These are phyloP conservation scores for Muraenolepis orangiensis DNA, from an alignment of 2,797 vertebrate genomes.

Conservation along the genomic window DNA sequence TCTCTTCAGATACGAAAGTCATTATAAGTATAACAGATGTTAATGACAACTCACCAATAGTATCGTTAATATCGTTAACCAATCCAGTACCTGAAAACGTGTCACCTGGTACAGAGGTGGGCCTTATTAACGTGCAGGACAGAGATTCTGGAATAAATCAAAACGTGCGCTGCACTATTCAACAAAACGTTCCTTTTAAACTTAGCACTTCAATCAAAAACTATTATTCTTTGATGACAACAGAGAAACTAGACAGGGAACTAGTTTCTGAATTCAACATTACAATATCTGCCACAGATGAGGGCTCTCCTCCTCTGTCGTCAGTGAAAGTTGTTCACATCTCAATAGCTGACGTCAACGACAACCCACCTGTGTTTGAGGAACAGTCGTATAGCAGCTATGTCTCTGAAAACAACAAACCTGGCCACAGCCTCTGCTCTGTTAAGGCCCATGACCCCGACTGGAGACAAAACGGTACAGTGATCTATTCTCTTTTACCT, in stretches of 20 bases:
- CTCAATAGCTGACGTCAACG: too few relatives aligned
- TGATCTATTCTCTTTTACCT: too few relatives aligned
- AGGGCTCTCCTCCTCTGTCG: constrained; percentile 57
- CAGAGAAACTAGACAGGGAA: constrained; percentile 60
- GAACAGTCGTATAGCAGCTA: too few relatives aligned
- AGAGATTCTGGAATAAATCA: constrained; percentile 73
- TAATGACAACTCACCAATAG: constrained; percentile 78
- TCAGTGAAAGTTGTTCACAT: too few relatives aligned
- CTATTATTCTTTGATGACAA: constrained; percentile 72
- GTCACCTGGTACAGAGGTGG: constrained; percentile 69
- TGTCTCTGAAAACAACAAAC: too few relatives aligned
- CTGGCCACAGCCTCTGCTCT: too few relatives aligned
- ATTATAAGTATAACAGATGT: constrained; percentile 71
- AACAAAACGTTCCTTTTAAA: constrained; percentile 68
- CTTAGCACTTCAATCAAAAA: too few relatives aligned
- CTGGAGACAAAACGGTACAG: too few relatives aligned
- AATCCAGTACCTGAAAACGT: constrained; percentile 66
- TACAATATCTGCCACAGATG: constrained; percentile 59
- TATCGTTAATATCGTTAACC: constrained; percentile 68
- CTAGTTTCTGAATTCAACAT: constrained; percentile 55
- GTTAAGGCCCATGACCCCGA: too few relatives aligned
- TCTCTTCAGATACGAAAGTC: constrained; percentile 72
- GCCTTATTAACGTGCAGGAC: too few relatives aligned
- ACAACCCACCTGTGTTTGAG: too few relatives aligned
- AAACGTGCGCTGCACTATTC: constrained; percentile 68